These are phyloP conservation scores for Scrobipalpa costella DNA, from an alignment of 2,888 invertebrate species.

Conservation along the genomic window DNA sequence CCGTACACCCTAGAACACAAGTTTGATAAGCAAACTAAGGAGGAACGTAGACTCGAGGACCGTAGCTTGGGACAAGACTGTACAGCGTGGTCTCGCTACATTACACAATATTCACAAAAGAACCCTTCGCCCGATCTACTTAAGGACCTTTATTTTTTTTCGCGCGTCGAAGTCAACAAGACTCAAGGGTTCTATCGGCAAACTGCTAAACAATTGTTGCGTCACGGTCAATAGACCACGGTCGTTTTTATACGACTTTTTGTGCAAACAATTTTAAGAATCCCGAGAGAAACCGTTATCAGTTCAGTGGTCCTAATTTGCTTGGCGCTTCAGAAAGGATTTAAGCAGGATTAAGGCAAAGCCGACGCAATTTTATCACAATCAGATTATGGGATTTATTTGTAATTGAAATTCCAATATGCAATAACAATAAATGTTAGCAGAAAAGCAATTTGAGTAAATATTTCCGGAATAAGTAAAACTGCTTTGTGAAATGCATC, in stretches of 20 bases:
- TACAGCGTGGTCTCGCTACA: slow-evolving; percentile 71
- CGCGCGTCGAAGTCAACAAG: slow-evolving; percentile 75
- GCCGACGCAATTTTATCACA: slow-evolving; percentile 33
- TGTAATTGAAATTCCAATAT: slow-evolving; percentile 17
- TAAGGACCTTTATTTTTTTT: slow-evolving; percentile 70
- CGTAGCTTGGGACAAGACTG: slow-evolving; percentile 51
- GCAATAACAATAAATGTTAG: slow-evolving; percentile 3
- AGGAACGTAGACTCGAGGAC: background rate
- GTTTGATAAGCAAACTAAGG: slow-evolving; percentile 37
- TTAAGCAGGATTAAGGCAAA: slow-evolving; percentile 48
- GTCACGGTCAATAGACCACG: slow-evolving; percentile 77
- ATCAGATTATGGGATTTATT: slow-evolving; percentile 32
- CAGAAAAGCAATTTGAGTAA: slow-evolving; percentile 1
- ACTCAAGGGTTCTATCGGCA: slow-evolving; percentile 69
- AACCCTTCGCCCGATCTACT: slow-evolving; percentile 68
- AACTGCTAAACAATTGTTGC: slow-evolving; percentile 79
- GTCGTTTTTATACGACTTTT: slow-evolving; percentile 64
- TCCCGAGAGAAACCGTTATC: slow-evolving; percentile 54
- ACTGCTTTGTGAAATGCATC: background rate
- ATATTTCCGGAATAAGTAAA: background rate
- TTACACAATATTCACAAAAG: slow-evolving; percentile 79
- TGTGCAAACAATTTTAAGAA: slow-evolving; percentile 38
- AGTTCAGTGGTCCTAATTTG: slow-evolving; percentile 54
- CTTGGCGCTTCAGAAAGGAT: slow-evolving; percentile 54
- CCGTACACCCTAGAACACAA: slow-evolving; percentile 48